Evolutionary conservation across 2,113 vertebrate genomes (phyloP).

Genomic region (Xiphorhynchus elegans): DNA sequence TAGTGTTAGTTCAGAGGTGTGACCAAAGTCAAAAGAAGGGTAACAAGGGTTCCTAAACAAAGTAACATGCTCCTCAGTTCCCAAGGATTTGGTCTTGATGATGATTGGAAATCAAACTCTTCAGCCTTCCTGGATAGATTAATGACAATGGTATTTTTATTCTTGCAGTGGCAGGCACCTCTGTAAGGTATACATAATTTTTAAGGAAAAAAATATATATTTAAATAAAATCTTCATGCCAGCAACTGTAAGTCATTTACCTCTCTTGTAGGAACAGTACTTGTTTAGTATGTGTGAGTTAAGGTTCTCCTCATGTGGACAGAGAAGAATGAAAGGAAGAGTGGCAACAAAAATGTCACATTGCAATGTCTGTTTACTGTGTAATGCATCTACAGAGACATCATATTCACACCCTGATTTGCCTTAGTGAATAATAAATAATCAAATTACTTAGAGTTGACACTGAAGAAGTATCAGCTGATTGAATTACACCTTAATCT

Average conservation of each 20-base stretch:
- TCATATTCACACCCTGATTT: neutral
- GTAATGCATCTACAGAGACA: neutral
- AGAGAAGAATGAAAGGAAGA: neutral
- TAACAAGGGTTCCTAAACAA: neutral
- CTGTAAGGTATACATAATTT: neutral
- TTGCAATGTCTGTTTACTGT: neutral
- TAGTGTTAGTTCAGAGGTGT: neutral
- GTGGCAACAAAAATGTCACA: neutral
- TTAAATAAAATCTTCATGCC: neutral
- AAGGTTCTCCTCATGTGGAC: neutral
- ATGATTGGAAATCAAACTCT: neutral
- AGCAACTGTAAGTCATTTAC: neutral
- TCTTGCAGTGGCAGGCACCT: neutral
- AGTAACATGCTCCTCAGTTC: neutral
- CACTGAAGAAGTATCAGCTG: neutral
- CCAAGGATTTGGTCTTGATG: neutral
- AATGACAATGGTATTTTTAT: neutral
- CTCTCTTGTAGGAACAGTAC: neutral
- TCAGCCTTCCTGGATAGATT: neutral
- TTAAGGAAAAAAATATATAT: neutral
- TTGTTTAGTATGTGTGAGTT: neutral
- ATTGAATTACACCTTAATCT: neutral
- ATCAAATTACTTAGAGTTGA: neutral
- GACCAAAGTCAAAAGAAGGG: neutral
- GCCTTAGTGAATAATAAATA: neutral